Conservation (phyloP, 2,888 invertebrate species). For the Ophonus ardosiacus region DNA sequence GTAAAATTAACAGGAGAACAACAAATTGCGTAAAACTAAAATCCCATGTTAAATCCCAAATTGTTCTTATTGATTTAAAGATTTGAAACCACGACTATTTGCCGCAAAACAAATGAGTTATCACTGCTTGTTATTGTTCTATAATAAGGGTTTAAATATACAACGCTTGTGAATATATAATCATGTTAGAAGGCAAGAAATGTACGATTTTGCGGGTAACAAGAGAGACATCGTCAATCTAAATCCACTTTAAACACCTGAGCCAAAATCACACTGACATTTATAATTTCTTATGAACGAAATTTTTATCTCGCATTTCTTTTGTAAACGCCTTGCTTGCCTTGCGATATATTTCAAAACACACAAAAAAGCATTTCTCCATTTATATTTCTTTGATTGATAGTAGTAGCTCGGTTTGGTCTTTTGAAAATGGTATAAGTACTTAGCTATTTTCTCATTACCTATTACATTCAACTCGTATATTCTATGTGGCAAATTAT, state of each 20-base stretch:
- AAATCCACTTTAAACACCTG: slow-evolving; percentile 15
- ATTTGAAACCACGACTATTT: not conserved
- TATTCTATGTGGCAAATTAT: too few species aligned
- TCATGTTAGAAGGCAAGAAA: slow-evolving; percentile 26
- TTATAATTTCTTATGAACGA: slow-evolving; percentile 14
- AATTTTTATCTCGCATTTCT: not conserved
- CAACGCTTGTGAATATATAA: slow-evolving; percentile 3
- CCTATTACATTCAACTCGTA: too few species aligned
- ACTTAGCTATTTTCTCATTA: too few species aligned
- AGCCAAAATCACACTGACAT: slow-evolving; percentile 32
- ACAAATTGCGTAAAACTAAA: too few species aligned
- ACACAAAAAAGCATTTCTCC: too few species aligned
- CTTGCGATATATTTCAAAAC: not conserved
- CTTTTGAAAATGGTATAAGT: too few species aligned
- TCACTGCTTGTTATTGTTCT: not conserved
- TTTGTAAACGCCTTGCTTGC: slow-evolving; percentile 4
- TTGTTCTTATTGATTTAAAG: too few species aligned
- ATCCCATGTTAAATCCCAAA: too few species aligned
- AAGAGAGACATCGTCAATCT: slow-evolving; percentile 6
- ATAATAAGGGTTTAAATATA: not conserved
- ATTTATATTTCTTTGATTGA: too few species aligned
- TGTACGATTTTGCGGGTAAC: slow-evolving; percentile 17
- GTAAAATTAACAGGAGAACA: too few species aligned
- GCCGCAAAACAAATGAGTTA: not conserved
- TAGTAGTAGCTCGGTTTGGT: too few species aligned